These are phyloP conservation scores for Aptenodytes forsteri DNA, from an alignment of 2,113 vertebrate genomes.

Conservation along the genomic window DNA sequence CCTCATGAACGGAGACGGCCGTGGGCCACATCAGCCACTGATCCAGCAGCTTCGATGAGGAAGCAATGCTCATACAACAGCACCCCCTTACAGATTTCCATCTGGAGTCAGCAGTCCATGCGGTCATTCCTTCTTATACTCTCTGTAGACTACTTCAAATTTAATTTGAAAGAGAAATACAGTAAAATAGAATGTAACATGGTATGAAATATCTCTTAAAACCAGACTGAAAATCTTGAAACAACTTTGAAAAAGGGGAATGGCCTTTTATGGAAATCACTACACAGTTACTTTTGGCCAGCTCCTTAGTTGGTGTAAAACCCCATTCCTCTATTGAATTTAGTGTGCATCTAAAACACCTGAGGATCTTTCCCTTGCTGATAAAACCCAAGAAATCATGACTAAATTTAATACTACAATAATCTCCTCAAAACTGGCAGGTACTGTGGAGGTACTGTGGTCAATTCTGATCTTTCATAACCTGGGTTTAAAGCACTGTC, in stretches of 20 bases:
- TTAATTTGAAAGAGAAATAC: background rate
- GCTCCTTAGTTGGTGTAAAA: background rate
- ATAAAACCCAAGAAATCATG: background rate
- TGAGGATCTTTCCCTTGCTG: background rate
- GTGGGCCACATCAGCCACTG: background rate
- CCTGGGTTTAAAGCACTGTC: background rate
- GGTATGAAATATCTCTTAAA: background rate
- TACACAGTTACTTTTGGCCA: background rate
- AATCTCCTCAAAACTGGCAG: background rate
- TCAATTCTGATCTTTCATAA: background rate
- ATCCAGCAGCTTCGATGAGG: background rate
- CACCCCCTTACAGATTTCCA: background rate
- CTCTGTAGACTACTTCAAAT: background rate
- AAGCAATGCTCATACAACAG: background rate
- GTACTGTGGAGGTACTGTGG: background rate
- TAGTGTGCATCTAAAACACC: background rate
- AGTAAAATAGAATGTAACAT: background rate
- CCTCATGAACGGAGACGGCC: accelerated
- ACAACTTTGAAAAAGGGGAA: background rate
- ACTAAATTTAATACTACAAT: background rate
- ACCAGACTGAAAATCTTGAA: background rate
- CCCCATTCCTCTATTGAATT: background rate
- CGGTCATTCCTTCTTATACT: background rate
- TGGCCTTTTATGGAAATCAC: background rate
- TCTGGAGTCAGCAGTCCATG: background rate